Percentiles rank a stretch among this genome's conserved stretches.
Conservation (phyloP, 2,888 invertebrate genomes). For the Shargacucullia verbasci region DNA sequence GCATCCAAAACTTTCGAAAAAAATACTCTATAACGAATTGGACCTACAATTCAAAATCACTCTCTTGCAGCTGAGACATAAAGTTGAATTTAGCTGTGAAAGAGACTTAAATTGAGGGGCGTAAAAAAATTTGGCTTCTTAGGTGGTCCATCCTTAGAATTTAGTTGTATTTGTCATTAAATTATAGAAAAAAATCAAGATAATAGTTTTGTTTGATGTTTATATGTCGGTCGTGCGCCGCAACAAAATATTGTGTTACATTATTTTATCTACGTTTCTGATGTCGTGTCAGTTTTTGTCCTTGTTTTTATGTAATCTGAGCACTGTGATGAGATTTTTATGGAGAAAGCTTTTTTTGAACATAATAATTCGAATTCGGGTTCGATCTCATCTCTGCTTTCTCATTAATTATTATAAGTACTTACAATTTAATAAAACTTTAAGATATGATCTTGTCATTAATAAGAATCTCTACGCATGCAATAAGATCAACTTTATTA, state of each 20-base stretch:
- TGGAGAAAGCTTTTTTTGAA: conserved; percentile 19
- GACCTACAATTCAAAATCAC: conserved; percentile 5
- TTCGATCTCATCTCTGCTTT: conserved; percentile 2
- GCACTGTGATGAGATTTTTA: conserved; percentile 25
- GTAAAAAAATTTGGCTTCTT: conserved; percentile 44
- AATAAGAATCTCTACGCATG: too few relatives aligned
- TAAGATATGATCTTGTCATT: too few relatives aligned
- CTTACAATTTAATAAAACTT: too few relatives aligned
- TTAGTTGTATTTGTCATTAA: conserved; percentile 57
- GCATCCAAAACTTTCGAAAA: conserved; percentile 34
- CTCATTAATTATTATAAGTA: background rate
- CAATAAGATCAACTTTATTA: too few relatives aligned
- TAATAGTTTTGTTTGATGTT: conserved; percentile 55
- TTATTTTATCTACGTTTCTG: conserved; percentile 44
- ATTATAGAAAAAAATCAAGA: conserved; percentile 49
- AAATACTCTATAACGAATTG: conserved; percentile 15
- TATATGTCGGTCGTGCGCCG: conserved; percentile 40
- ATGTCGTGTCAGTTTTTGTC: conserved; percentile 45
- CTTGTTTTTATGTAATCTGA: conserved; percentile 6
- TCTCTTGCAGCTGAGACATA: background rate
- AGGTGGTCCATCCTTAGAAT: conserved; percentile 59
- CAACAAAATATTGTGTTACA: conserved; percentile 50
- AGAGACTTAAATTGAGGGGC: conserved; percentile 1
- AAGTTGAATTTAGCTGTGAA: conserved; percentile 13
- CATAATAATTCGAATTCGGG: conserved; percentile 2